phyloP scores from a whole-genome alignment of 2,888 invertebrate species.

The Strigamia maritima region DNA sequence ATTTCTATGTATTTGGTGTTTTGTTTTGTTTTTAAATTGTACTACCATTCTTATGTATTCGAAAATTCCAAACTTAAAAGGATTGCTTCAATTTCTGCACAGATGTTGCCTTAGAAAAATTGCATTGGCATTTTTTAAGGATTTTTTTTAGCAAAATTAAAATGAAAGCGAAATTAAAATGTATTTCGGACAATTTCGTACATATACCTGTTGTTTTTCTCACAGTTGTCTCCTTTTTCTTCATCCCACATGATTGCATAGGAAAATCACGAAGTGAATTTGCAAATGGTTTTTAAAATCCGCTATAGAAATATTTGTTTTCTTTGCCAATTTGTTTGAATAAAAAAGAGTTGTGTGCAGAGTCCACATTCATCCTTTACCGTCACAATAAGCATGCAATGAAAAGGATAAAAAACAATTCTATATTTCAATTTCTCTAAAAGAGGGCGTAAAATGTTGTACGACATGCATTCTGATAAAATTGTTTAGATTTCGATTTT shows the following conservation, averaged over 20 bases:
- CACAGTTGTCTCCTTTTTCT: conserved; percentile 14
- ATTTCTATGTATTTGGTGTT: not conserved
- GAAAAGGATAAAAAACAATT: not conserved
- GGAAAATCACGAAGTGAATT: not conserved
- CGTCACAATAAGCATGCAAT: not conserved
- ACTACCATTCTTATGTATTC: not conserved
- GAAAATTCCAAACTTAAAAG: not conserved
- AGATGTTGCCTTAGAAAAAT: not conserved
- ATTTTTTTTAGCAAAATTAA: not conserved
- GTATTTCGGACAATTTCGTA: not conserved
- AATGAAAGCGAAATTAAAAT: not conserved
- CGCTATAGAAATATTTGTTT: not conserved
- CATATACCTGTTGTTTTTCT: conserved; percentile 6
- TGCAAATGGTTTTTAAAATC: not conserved
- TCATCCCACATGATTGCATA: conserved; percentile 24
- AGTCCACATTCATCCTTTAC: not conserved
- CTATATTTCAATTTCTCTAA: not conserved
- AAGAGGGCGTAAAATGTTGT: not conserved
- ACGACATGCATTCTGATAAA: not conserved
- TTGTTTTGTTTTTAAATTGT: no score
- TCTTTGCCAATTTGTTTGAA: not conserved
- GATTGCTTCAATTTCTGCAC: not conserved
- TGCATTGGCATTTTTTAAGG: not conserved
- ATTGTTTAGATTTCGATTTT: not conserved
- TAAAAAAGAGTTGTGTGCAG: not conserved